Percentiles rank a stretch among this genome's conserved stretches.
Conservation (phyloP, 2,797 vertebrate genomes). For the Borostomias antarcticus region DNA sequence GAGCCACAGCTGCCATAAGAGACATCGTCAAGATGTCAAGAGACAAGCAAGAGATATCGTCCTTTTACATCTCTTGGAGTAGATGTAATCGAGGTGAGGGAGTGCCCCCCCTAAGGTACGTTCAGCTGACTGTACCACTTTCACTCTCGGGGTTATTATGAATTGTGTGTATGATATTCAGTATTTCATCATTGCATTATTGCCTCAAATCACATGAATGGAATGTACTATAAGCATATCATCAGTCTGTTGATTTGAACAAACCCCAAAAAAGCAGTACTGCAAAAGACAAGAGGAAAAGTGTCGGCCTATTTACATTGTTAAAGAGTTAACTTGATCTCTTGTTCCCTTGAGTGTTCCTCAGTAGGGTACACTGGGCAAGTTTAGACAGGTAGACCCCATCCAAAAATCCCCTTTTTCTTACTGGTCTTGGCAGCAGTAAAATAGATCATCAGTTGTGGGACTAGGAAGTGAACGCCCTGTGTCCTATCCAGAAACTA, state of each 20-base stretch:
- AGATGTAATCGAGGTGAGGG: too few species aligned
- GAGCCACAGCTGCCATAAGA: too few species aligned
- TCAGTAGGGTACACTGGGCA: slow-evolving; percentile 29
- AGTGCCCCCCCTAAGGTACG: too few species aligned
- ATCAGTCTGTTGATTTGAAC: neutral
- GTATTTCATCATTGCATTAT: too few species aligned
- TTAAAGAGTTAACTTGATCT: slow-evolving; percentile 22
- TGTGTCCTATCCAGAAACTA: neutral
- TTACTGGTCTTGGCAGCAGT: neutral
- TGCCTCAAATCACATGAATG: neutral
- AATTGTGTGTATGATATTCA: too few species aligned
- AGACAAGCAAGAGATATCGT: too few species aligned
- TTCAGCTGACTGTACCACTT: too few species aligned
- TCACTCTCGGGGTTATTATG: too few species aligned
- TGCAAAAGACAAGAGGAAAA: too few species aligned
- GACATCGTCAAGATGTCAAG: too few species aligned
- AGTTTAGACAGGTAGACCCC: slow-evolving; percentile 44
- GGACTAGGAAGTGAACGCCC: neutral
- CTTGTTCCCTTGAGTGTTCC: slow-evolving; percentile 32
- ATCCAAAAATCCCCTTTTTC: slow-evolving; percentile 14
- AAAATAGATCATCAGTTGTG: neutral
- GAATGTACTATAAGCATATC: neutral
- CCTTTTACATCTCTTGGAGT: too few species aligned
- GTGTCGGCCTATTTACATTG: neutral
- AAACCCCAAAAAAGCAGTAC: neutral